These are phyloP conservation scores for Cotesia glomerata DNA, from an alignment of 1,140 invertebrate species.

Conservation along the genomic window DNA sequence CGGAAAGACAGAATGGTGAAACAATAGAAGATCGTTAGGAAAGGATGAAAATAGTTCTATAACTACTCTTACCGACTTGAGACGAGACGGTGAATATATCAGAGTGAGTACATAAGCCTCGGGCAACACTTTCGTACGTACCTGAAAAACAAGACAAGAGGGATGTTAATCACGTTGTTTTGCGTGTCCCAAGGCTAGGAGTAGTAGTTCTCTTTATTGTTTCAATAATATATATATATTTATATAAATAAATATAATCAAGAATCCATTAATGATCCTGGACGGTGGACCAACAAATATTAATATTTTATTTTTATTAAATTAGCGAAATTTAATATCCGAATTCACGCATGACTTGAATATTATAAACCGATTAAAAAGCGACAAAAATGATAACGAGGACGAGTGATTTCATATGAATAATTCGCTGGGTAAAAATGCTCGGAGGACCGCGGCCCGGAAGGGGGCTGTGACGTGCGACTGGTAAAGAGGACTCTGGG, in stretches of 20 bases:
- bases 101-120: slow-evolving; percentile 16
- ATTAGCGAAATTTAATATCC: no score
- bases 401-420: slow-evolving; percentile 31
- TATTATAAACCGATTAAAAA: no score
- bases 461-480: slow-evolving; percentile 29
- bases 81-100: slow-evolving; percentile 18
- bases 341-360: no score
- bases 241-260: neutral
- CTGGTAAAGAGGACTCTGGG: slow-evolving; percentile 40
- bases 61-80: slow-evolving; percentile 24
- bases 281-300: neutral
- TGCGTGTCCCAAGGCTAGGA: slow-evolving; percentile 7
- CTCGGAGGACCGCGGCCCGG: slow-evolving; percentile 25
- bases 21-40: slow-evolving; percentile 17
- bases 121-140: slow-evolving; percentile 29
- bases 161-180: slow-evolving; percentile 27
- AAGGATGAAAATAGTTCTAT: slow-evolving; percentile 14
- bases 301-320: no score
- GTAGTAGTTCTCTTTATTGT: no score
- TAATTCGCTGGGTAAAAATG: slow-evolving; percentile 5
- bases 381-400: slow-evolving; percentile 24
- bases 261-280: neutral
- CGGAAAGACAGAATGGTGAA: neutral
- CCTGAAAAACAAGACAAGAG: slow-evolving; percentile 36
- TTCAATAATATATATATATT: neutral